phyloP scores from a whole-genome alignment of 2,113 vertebrate genomes.

The Motacilla alba region DNA sequence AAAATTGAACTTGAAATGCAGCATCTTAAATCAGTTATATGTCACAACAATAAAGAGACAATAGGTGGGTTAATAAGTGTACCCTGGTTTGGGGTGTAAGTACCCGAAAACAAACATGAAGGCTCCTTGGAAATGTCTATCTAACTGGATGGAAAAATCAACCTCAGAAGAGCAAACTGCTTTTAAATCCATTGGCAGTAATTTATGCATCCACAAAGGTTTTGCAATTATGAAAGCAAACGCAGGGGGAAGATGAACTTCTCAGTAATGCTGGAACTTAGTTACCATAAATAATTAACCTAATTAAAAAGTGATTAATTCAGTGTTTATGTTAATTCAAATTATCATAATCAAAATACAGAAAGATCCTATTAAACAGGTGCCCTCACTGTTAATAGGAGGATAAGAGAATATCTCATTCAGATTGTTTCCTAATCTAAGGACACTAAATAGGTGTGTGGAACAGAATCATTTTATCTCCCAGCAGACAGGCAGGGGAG shows the following conservation, averaged over 20 bases:
- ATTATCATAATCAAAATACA: constrained; percentile 10
- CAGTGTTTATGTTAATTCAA: constrained; percentile 30
- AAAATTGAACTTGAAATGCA: not conserved
- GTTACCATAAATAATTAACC: constrained; percentile 27
- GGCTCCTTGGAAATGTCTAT: not conserved
- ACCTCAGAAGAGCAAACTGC: not conserved
- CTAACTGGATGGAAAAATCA: not conserved
- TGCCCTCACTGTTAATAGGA: not conserved
- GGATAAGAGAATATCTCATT: not conserved
- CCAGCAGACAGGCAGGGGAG: not conserved
- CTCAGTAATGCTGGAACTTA: not conserved
- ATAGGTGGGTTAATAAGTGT: not conserved
- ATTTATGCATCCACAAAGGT: not conserved
- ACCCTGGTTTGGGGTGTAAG: not conserved
- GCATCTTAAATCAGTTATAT: not conserved
- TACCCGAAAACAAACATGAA: not conserved
- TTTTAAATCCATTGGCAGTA: not conserved
- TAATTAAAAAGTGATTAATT: constrained; percentile 39
- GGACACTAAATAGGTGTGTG: not conserved
- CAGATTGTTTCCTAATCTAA: not conserved
- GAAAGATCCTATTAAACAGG: not conserved
- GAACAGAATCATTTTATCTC: not conserved
- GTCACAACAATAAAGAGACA: not conserved
- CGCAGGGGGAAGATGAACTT: not conserved
- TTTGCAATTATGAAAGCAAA: constrained; percentile 27